phyloP scores from a whole-genome alignment of 2,797 vertebrate genomes.

The Mareca strepera region DNA sequence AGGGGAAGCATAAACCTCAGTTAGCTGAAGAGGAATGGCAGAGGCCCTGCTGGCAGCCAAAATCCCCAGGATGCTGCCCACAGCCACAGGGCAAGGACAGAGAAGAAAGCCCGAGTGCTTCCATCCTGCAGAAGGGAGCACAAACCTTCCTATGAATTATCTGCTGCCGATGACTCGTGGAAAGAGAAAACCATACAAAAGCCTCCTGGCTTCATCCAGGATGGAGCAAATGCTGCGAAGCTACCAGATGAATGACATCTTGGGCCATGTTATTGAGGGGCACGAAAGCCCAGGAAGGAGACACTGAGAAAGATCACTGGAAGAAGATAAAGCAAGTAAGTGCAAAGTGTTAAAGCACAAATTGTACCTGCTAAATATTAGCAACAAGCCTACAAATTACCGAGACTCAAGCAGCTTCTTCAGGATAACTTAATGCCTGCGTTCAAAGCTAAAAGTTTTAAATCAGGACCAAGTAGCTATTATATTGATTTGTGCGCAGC shows the following conservation, averaged over 20 bases:
- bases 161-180: background rate
- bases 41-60: background rate
- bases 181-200: background rate
- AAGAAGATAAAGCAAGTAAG: background rate
- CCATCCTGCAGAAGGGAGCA: background rate
- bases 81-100: background rate
- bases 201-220: background rate
- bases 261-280: accelerated
- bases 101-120: background rate
- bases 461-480: background rate
- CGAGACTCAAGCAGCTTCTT: background rate
- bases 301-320: background rate
- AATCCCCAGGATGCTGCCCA: background rate
- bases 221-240: accelerated
- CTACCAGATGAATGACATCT: background rate
- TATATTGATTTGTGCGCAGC: background rate
- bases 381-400: background rate
- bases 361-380: background rate
- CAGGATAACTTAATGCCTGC: background rate
- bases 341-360: background rate
- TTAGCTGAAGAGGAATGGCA: background rate
- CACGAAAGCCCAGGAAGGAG: background rate
- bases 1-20: background rate
- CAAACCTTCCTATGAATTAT: background rate
- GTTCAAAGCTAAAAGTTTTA: background rate